Conservation (phyloP, 2,797 vertebrate genomes). For the Uromys caudimaculatus region DNA sequence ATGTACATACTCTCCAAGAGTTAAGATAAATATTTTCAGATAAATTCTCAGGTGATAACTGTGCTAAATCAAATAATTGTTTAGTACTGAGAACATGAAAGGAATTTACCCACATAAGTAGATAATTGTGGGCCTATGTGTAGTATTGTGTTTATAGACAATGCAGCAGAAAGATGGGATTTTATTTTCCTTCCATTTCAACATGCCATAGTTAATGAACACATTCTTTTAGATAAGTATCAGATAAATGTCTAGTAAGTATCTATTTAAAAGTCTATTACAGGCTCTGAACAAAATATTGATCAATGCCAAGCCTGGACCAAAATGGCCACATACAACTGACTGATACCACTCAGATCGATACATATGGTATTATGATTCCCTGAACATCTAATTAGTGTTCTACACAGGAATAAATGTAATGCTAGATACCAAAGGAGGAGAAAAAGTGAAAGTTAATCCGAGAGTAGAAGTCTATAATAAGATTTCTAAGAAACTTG, state of each 20-base stretch:
- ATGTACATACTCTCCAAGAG: neutral
- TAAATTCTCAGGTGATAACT: neutral
- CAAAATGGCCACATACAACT: neutral
- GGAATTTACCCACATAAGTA: neutral
- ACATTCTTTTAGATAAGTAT: neutral
- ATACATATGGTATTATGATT: neutral
- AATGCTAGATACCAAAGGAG: neutral
- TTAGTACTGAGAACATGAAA: neutral
- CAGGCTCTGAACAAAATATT: neutral
- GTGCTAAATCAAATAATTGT: neutral
- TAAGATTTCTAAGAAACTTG: neutral
- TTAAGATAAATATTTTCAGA: conserved; percentile 18
- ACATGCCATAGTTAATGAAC: neutral
- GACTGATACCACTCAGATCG: neutral
- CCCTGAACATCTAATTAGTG: neutral
- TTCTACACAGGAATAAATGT: neutral
- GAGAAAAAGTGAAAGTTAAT: neutral
- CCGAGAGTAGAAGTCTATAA: neutral
- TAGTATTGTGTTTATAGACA: neutral
- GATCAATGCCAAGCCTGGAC: neutral
- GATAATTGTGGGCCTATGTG: neutral
- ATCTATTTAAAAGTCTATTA: neutral
- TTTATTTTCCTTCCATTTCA: conserved; percentile 39
- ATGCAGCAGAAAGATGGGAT: neutral
- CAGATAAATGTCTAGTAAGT: neutral